Evolutionary conservation across 2,113 vertebrate species (phyloP).

Genomic region (Salminus brasiliensis): DNA sequence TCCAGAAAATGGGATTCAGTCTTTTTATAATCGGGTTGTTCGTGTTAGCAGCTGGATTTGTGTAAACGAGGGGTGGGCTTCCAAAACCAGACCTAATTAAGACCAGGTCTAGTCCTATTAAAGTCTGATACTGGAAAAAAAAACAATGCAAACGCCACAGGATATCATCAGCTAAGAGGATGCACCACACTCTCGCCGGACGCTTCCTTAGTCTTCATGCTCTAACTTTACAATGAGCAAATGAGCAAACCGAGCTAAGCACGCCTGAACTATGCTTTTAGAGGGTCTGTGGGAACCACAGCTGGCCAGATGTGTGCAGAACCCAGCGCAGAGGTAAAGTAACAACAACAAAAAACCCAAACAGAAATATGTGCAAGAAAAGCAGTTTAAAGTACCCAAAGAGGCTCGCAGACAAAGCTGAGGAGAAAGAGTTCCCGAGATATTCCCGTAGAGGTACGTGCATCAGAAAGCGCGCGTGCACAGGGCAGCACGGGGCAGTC

Average conservation of each 20-base stretch:
- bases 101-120: too few relatives aligned
- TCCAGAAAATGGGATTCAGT: background rate
- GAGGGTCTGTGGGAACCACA: conserved; percentile 12
- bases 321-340: conserved; percentile 24
- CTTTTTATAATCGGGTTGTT: background rate
- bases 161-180: background rate
- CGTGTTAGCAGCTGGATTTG: background rate
- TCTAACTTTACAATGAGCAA: background rate
- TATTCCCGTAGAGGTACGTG: conserved; percentile 3
- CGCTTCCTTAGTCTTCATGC: background rate
- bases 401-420: too few relatives aligned
- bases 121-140: background rate
- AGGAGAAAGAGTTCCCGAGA: background rate
- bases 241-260: too few relatives aligned
- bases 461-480: conserved; percentile 24
- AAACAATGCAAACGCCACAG: background rate
- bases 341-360: too few relatives aligned
- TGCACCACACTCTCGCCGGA: background rate
- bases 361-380: too few relatives aligned
- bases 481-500: conserved; percentile 12
- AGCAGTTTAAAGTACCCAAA: background rate
- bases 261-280: conserved; percentile 10
- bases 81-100: background rate
- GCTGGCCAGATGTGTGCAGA: conserved; percentile 41
- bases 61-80: background rate